A percentile compares a stretch with the other conserved stretches of the same genome.
These are phyloP conservation scores for Phasianus colchicus DNA, from an alignment of 2,113 vertebrate species.

Conservation along the genomic window DNA sequence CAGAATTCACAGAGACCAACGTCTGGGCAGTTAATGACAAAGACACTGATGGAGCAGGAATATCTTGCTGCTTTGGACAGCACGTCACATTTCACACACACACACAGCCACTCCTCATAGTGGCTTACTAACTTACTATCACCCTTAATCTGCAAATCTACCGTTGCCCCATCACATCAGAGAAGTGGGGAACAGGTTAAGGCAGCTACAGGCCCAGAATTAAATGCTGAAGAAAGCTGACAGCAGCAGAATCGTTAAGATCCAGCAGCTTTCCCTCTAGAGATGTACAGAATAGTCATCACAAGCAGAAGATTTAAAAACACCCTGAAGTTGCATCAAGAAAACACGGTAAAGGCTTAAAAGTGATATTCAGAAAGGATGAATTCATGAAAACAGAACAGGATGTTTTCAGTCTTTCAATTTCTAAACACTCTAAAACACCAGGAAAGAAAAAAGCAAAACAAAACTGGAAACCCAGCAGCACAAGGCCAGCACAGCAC, in stretches of 20 bases:
- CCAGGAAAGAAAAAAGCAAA: background rate
- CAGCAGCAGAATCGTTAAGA: background rate
- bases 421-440: background rate
- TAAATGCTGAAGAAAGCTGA: background rate
- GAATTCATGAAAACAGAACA: background rate
- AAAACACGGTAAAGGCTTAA: background rate
- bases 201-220: slow-evolving; percentile 15
- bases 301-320: background rate
- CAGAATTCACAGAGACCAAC: background rate
- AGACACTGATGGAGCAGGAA: slow-evolving; percentile 9
- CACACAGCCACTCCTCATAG: background rate
- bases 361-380: background rate
- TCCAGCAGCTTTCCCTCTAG: background rate
- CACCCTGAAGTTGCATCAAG: background rate
- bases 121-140: background rate
- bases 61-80: background rate
- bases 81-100: accelerated
- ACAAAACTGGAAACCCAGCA: background rate
- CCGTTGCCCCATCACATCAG: background rate
- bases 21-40: background rate
- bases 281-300: background rate
- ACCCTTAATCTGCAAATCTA: background rate
- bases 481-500: background rate
- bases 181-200: slow-evolving; percentile 11
- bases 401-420: background rate